A percentile compares a stretch with the other conserved stretches of the same genome.
Conservation (phyloP, 1,140 invertebrate species). For the Cyrtorhinus lividipennis region DNA sequence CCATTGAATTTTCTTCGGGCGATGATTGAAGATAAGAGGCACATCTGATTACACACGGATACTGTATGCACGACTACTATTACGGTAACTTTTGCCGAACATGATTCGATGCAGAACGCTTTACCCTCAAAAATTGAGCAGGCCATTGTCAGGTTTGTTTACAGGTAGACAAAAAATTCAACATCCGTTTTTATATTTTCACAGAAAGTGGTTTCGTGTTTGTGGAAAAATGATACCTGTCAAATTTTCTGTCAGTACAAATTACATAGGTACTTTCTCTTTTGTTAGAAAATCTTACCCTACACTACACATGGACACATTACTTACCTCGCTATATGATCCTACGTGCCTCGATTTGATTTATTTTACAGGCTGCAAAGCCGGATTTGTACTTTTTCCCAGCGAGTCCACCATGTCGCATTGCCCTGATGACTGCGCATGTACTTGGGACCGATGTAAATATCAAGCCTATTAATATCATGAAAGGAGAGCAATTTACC, state of each 20-base stretch:
- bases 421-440: slow-evolving; percentile 45
- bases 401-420: slow-evolving; percentile 48
- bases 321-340: background rate
- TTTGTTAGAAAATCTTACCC: background rate
- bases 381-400: slow-evolving; percentile 47
- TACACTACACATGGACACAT: background rate
- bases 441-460: slow-evolving; percentile 55
- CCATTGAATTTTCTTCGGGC: too few species aligned
- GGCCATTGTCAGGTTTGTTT: too few species aligned
- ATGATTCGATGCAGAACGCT: too few species aligned
- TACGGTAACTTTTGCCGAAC: too few species aligned
- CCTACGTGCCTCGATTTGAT: too few species aligned
- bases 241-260: background rate
- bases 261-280: background rate
- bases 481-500: slow-evolving; percentile 50
- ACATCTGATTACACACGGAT: too few species aligned
- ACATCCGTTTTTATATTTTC: too few species aligned
- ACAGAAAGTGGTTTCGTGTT: too few species aligned
- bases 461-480: slow-evolving; percentile 43
- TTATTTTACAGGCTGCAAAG: background rate
- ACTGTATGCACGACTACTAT: too few species aligned
- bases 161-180: too few species aligned
- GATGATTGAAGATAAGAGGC: too few species aligned
- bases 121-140: too few species aligned
- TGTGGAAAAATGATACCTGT: background rate